Evolutionary conservation across 2,888 invertebrate genomes (phyloP), one percentile per base, ranked within the genome.

Genomic region (Cryptocheilus praepositus): DNA sequence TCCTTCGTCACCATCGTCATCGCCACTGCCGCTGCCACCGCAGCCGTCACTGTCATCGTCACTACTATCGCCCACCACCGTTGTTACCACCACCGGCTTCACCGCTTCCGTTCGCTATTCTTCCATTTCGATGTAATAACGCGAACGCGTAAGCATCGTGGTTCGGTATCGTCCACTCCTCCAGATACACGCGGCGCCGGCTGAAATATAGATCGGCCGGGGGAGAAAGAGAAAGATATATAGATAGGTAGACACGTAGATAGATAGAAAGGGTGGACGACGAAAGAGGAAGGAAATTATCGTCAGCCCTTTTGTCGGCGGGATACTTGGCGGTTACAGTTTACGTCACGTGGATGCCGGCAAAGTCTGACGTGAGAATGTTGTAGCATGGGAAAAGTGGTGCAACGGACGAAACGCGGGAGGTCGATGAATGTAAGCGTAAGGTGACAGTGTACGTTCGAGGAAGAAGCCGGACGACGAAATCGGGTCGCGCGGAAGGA

Each of bases 121-220:
- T 61, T 72, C 65, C 64, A 67, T 53, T 63, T 58, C 67, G 61
- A 71, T 69, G 61, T 69, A 74, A 62, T 64, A 71, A 70, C 65
- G 49, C 36, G 28, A 56, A 45, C 45, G 45, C 2, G 45, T 16
- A 15, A 8, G 2, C 45, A 45, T 8, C 45, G 45, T 45, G 45
- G 45, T 16, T 16, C 25, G 5, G 25, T 25, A 25, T 25, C 25
- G 25, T 45, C 45, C 45, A 8, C 45, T 45, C 7, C 15, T 45
- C 5, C 25, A 25, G 25, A 25, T 25, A 25, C 25, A 25, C 25
- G 25, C 25, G 25, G 25, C 25, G 25, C 25, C 25, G 25, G 25
- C 36, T 36, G 36, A 36, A 11, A 36, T 5, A 25, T 25, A 25
- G 25, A 25, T 45, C 45, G 16, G 13, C 16, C 2, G 49, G 16